Percentiles rank a stretch among this genome's conserved stretches.
Conservation (phyloP, 2,888 invertebrate genomes). For the Chloroclystis v-ata region DNA sequence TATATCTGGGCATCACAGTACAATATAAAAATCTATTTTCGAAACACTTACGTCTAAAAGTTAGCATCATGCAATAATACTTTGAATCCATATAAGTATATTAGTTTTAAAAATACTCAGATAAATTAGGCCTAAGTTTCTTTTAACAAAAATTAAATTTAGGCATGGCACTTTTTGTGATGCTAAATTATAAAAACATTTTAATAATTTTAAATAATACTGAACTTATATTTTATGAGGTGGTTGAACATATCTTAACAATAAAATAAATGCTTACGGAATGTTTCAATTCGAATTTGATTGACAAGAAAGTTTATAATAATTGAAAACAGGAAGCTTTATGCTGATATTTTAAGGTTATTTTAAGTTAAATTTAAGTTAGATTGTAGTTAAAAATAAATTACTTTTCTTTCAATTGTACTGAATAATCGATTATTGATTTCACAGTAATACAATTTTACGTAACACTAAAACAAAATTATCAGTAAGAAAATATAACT, state of each 20-base stretch:
- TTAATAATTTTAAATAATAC: background rate
- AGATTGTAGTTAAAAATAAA: no score
- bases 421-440: no score
- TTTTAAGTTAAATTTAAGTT: no score
- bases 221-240: background rate
- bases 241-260: background rate
- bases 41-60: background rate
- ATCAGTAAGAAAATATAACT: no score
- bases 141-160: background rate
- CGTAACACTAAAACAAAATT: no score
- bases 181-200: background rate
- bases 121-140: no score
- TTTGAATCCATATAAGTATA: background rate
- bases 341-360: no score
- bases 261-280: background rate
- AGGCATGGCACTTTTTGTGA: conserved; percentile 1
- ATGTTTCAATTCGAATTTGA: background rate
- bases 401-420: no score
- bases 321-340: no score
- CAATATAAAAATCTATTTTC: background rate
- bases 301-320: no score
- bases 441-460: no score
- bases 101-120: no score
- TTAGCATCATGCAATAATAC: background rate
- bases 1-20: conserved; percentile 32